Base-by-base conservation (phyloP, 2,113 vertebrate genomes). In the Lota lota region DNA sequence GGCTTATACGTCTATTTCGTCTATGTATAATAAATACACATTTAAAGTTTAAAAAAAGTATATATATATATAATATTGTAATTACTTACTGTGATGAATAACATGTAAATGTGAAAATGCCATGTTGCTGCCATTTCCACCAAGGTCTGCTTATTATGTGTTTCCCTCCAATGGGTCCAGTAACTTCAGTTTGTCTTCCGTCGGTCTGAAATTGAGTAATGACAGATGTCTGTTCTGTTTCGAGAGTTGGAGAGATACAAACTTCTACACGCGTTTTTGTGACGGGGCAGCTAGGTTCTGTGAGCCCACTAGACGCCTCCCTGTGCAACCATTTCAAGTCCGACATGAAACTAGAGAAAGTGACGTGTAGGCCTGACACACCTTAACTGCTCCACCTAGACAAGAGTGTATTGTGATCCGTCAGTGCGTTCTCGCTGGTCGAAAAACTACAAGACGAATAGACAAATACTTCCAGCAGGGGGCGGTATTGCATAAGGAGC, bases 61-160 rank as follows among this genome's bases (percentile, higher is more conserved):
- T n/a, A n/a, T n/a, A n/a, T n/a, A n/a, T n/a, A n/a, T n/a, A 18
- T 28, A 17, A 16, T 21, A 70, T 33, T 33, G 28, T 6, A 6
- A 5, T 1, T 10, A 78, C 89, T 85, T 68, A 90, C 89, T 87
- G 58, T 12, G 5, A 60, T 62, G 61, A 79, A n/a, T 17, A 70
- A 1, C 16, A 79, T 19, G 20, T 28, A 74, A 2, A 83, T 7
- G 56, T 19, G 14, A 33, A 76, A 51, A 75, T 79, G 5, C 1
- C 81, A 62, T 63, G 64, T 28, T 0, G 63, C 82, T 58, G 73
- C 75, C 88, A 90, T 90, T 62, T 58, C 40, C 40, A 47, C 40
- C 8, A 47, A 14, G 12, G 40, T 47, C 40, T 12, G 1, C 10
- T 47, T 47, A 47, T 1, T 10, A 47, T 10, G 4, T 33, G 28